Evolutionary conservation across 2,888 invertebrate species (phyloP), one percentile per base, ranked within the genome.

Genomic region (Melieria crassipennis): DNA sequence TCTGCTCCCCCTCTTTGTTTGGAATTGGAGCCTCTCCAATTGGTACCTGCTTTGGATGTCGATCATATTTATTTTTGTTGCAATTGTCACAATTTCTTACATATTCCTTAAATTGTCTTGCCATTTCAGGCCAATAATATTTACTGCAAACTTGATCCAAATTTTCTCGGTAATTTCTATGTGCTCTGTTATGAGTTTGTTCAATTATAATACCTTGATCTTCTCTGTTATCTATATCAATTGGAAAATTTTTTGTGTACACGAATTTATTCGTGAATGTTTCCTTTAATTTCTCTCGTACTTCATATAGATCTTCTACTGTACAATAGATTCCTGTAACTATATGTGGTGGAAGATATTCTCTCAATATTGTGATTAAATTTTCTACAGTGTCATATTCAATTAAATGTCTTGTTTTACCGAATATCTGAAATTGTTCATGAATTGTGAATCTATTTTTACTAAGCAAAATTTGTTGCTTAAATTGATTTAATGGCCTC

Each of bases 401-500:
- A n/a, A 66, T 62, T 0, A 71, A 11, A 11, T 71, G 68, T 55
- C 63, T 68, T 47, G 43, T 63, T 5, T 60, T 56, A 10, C 42
- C 7, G 46, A 69, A 72, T 58, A 46, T 52, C 7, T 46, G 58
- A 1, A 72, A 11, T 60, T 10, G 10, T 60, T 64, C 72, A 55
- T 68, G 71, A 30, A 72, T 65, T 4, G 68, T 72, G n/a, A 48
- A 70, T 7, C 47, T 52, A 52, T 48, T 48, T 57, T 67, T 73
- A 45, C 66, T 13, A 7, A 73, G 48, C 7, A 69, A 4, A 6
- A 70, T 65, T 64, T 72, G 74, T 45, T 74, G 70, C 55, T 69
- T 72, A 43, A 70, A 67, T 50, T 65, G 64, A 30, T 69, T 70
- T 64, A 73, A 60, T 3, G 70, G 73, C 13, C 68, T 68, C 4